Base-by-base conservation (phyloP, 2,113 vertebrate species). In the Mandrillus leucophaeus region DNA sequence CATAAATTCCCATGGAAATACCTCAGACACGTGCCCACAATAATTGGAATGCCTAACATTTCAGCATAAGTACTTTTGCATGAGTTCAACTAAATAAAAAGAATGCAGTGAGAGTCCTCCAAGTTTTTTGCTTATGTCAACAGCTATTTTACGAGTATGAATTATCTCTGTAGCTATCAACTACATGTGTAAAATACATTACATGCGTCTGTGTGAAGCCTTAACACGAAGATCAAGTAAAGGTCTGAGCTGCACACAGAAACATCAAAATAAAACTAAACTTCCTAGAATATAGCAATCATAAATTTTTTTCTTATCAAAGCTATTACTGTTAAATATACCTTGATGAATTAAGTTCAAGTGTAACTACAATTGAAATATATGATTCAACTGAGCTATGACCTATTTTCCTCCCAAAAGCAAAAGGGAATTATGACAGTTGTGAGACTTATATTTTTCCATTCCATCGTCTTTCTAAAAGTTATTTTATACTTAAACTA, bases 281-380 rank as follows among this genome's bases (percentile, higher is more conserved):
- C 88, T 0, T 50, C 5, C 3, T 4, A 11, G 87, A 96, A 81
- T 52, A 82, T 22, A 89, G 57, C 32, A 94, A 64, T 50, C 35
- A 73, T 83, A 83, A 75, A 38, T 88, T 78, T 93, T 27, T 89
- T 50, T 64, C 81, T 86, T 97, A 40, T 90, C 55, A 23, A 17
- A n/a, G 40, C 18, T 50, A 89, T 92, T 9, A 38, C 9, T 82
- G 76, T 89, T 96, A 98, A 84, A 98, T 8, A 98, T 78, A 96
- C 81, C 89, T 95, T 16, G 12, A 75, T 45, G 91, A 98, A 97
- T 95, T 97, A 97, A 95, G 35, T 59, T 98, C 92, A 93, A 22
- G 25, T 95, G 97, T 97, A 98, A 98, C 96, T 87, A 98, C 64
- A 98, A 85, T 0, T 20, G 72, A 75, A 98, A 82, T 76, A 70